Conservation (phyloP, 2,888 invertebrate species). For the Patella caerulea region DNA sequence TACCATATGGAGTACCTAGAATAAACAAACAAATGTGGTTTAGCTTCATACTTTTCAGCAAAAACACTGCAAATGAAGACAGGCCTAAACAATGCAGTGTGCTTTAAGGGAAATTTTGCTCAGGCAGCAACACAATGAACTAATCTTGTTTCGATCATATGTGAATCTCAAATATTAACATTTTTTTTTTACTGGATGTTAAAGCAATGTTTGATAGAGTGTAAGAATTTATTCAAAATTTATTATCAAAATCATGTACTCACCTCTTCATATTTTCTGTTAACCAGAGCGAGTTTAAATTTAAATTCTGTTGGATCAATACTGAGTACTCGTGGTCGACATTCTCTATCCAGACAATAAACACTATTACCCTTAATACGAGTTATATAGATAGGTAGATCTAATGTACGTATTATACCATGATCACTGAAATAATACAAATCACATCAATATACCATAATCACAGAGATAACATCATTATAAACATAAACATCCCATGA, state of each 20-base stretch:
- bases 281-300: slow-evolving; percentile 96
- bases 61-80: too few species aligned
- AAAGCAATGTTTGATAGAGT: too few species aligned
- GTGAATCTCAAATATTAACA: too few species aligned
- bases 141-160: too few species aligned
- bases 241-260: background rate
- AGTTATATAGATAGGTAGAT: slow-evolving; percentile 96
- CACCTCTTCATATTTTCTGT: slow-evolving; percentile 77
- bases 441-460: background rate
- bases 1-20: slow-evolving; percentile 85
- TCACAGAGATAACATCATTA: background rate
- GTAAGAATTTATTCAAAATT: too few species aligned
- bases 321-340: slow-evolving; percentile 88
- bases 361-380: slow-evolving; percentile 88
- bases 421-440: slow-evolving; percentile 81
- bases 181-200: too few species aligned
- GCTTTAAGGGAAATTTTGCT: too few species aligned
- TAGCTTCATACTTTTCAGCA: too few species aligned
- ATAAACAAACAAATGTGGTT: background rate
- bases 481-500: background rate
- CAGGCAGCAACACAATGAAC: too few species aligned
- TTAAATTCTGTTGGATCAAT: slow-evolving; percentile 98
- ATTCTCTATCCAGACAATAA: slow-evolving; percentile 94
- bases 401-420: slow-evolving; percentile 97
- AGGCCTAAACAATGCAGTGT: too few species aligned